Conservation (phyloP, 2,797 vertebrate genomes). For the Pseudotriccus pelzelni region DNA sequence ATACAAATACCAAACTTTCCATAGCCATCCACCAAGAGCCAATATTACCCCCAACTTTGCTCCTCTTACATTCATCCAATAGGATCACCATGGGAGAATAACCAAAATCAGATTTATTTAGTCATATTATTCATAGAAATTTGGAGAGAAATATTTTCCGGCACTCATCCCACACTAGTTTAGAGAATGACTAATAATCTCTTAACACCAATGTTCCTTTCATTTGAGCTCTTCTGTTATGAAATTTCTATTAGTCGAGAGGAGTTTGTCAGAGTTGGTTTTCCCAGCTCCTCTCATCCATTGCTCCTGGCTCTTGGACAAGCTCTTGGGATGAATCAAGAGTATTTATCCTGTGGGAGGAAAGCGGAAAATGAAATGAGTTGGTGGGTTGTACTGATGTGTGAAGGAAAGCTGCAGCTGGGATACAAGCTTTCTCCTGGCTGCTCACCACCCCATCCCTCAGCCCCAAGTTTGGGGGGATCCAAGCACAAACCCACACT, state of each 20-base stretch:
- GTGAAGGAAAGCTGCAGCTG: background rate
- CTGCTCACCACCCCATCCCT: background rate
- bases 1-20: background rate
- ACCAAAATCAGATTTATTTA: background rate
- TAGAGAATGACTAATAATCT: conserved; percentile 41
- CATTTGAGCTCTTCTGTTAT: background rate
- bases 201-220: background rate
- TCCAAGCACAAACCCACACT: background rate
- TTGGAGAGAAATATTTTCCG: background rate
- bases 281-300: background rate
- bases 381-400: background rate
- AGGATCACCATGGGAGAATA: background rate
- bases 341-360: background rate
- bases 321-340: background rate
- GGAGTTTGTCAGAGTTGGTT: background rate
- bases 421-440: background rate
- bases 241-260: background rate
- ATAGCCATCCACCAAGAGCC: background rate
- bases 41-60: background rate
- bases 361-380: background rate
- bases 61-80: background rate
- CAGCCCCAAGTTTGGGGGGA: background rate
- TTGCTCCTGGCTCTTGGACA: background rate
- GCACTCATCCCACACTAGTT: conserved; percentile 27
- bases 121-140: background rate